phyloP scores from a whole-genome alignment of 92 coral and sea anemone species.

The Ricordea florida region DNA sequence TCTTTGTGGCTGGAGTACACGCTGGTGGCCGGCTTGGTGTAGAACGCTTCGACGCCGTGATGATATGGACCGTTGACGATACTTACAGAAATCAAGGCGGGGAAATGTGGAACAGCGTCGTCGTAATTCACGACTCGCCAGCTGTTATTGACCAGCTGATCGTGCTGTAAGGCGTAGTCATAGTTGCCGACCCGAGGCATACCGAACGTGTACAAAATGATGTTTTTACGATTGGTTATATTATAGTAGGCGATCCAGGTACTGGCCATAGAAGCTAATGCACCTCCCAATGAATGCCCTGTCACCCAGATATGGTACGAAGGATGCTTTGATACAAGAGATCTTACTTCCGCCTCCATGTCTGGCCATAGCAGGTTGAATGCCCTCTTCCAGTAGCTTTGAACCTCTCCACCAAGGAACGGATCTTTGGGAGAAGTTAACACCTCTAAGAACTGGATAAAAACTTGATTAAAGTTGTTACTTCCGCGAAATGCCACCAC shows the following conservation, averaged over 20 bases:
- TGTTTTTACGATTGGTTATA: slow-evolving; percentile 15
- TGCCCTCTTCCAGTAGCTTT: slow-evolving; percentile 14
- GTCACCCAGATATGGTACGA: too few species aligned
- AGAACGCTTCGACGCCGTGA: slow-evolving; percentile 24
- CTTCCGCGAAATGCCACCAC: slow-evolving; percentile 65
- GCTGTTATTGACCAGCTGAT: slow-evolving; percentile 40
- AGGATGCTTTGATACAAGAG: too few species aligned
- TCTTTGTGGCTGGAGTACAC: slow-evolving; percentile 9
- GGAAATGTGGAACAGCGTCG: slow-evolving; percentile 49
- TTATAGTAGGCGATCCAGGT: too few species aligned
- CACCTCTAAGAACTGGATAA: background rate
- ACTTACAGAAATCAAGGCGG: background rate
- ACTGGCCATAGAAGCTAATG: too few species aligned
- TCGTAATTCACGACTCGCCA: slow-evolving; percentile 44
- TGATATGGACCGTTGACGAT: slow-evolving; percentile 15
- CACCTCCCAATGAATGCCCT: too few species aligned
- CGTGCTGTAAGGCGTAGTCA: slow-evolving; percentile 48
- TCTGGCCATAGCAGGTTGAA: slow-evolving; percentile 16
- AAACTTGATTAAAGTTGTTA: slow-evolving; percentile 12
- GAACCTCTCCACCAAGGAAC: slow-evolving; percentile 59
- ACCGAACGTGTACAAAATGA: slow-evolving; percentile 35
- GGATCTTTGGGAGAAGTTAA: slow-evolving; percentile 22
- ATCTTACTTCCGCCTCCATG: too few species aligned
- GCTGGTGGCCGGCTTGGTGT: background rate
- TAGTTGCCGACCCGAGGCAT: slow-evolving; percentile 55